phyloP scores from a whole-genome alignment of 2,113 vertebrate species.

The Ptilorrhoa leucosticta region DNA sequence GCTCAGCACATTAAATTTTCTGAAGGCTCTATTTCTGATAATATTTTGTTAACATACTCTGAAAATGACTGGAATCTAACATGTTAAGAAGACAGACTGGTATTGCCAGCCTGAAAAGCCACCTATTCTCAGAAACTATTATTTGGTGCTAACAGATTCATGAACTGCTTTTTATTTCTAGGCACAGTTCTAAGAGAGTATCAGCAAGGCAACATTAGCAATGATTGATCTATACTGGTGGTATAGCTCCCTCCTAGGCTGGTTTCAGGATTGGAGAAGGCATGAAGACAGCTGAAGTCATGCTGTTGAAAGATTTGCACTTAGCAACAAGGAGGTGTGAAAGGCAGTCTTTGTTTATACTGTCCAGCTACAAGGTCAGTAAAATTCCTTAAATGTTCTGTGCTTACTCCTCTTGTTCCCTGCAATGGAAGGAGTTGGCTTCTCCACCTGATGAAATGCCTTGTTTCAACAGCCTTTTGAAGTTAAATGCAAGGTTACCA shows the following conservation, averaged over 20 bases:
- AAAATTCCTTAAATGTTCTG: background rate
- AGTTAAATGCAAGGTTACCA: background rate
- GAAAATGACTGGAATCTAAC: background rate
- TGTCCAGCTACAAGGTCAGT: background rate
- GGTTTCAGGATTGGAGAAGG: background rate
- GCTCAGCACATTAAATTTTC: background rate
- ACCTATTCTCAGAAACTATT: background rate
- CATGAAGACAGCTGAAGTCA: background rate
- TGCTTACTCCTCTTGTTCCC: background rate
- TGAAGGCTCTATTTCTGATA: background rate
- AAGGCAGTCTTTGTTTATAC: background rate
- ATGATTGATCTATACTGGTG: background rate
- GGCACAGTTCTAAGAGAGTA: background rate
- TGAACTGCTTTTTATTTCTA: background rate
- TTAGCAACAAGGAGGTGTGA: background rate
- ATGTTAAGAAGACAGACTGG: background rate
- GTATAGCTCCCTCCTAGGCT: background rate
- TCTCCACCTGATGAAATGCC: background rate
- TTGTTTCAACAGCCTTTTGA: background rate
- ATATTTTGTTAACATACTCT: background rate
- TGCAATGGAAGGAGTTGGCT: background rate
- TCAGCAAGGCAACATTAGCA: background rate
- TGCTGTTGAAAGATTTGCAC: background rate
- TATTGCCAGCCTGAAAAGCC: background rate
- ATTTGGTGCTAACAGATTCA: background rate